A percentile compares a stretch with the other conserved stretches of the same genome.
These are phyloP conservation scores for Cephus pygmeus DNA, from an alignment of 2,888 invertebrate species.

Conservation along the genomic window DNA sequence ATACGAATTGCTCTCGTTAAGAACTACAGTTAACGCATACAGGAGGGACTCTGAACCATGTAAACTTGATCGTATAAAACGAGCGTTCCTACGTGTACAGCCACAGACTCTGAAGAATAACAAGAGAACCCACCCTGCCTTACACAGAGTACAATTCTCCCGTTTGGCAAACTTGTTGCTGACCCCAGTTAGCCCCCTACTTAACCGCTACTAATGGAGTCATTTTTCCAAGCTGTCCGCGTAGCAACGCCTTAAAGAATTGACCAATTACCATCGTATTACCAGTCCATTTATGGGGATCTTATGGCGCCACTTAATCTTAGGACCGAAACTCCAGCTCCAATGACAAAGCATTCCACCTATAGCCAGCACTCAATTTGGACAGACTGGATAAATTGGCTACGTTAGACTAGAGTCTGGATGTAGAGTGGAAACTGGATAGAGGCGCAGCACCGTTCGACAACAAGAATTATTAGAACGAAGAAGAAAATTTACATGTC, in stretches of 20 bases:
- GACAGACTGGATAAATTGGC: not conserved
- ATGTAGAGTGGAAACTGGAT: not conserved
- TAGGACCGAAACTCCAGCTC: not conserved
- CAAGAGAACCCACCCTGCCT: not conserved
- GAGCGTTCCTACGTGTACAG: not conserved
- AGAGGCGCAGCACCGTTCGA: not conserved
- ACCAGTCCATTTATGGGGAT: constrained; percentile 29
- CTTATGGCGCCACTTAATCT: not conserved
- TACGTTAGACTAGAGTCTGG: not conserved
- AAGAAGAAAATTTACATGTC: not conserved
- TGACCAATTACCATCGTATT: constrained; percentile 65
- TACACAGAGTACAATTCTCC: not conserved
- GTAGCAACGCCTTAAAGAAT: constrained; percentile 54
- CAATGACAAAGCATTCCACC: not conserved
- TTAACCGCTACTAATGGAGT: constrained; percentile 59
- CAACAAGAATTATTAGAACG: too few species aligned
- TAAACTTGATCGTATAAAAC: not conserved
- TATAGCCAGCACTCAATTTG: not conserved
- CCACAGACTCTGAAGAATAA: not conserved
- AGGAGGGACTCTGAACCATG: not conserved
- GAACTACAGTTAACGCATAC: constrained; percentile 52
- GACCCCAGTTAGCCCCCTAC: constrained; percentile 19
- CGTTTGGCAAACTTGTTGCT: constrained; percentile 58
- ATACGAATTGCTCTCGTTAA: constrained; percentile 62
- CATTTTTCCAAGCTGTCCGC: constrained; percentile 59